These are phyloP conservation scores for Diplosoma virens DNA, from an alignment of 23 tunicate species.

Conservation along the genomic window DNA sequence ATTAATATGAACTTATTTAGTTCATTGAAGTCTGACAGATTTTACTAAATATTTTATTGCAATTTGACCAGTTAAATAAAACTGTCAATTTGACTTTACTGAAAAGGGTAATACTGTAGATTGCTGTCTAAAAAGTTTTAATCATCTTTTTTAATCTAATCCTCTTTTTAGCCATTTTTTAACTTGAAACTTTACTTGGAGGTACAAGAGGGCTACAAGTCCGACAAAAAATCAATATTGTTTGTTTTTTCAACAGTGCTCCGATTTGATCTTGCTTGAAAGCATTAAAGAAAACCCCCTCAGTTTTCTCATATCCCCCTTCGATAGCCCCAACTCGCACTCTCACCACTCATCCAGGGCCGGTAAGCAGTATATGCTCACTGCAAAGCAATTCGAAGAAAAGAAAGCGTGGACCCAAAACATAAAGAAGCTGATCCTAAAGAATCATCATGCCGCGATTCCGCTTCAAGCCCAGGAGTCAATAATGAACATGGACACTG, in stretches of 20 bases:
- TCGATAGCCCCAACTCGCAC: conserved; percentile 3
- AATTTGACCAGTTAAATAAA: too few relatives aligned
- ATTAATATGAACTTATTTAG: too few relatives aligned
- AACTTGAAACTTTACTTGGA: too few relatives aligned
- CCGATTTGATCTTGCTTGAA: conserved; percentile 58
- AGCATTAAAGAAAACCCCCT: conserved; percentile 58
- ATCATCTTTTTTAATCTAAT: too few relatives aligned
- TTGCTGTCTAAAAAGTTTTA: too few relatives aligned
- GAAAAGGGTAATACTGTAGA: too few relatives aligned
- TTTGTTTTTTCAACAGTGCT: conserved; percentile 48
- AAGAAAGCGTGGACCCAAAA: conserved; percentile 72
- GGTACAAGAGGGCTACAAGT: too few relatives aligned
- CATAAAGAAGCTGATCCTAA: conserved; percentile 59
- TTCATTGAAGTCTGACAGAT: too few relatives aligned
- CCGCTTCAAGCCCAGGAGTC: conserved; percentile 57
- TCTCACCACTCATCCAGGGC: neutral
- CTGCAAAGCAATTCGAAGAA: conserved; percentile 42
- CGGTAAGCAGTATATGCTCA: conserved; percentile 22
- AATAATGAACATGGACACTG: conserved; percentile 29
- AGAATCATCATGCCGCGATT: conserved; percentile 60
- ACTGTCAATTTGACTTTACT: too few relatives aligned
- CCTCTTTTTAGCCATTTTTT: too few relatives aligned
- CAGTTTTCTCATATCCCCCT: conserved; percentile 59
- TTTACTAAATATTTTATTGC: too few relatives aligned
- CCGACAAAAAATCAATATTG: too few relatives aligned